A percentile compares a stretch with the other conserved stretches of the same genome.
phyloP scores from a whole-genome alignment of 1,140 invertebrate species.

The Drosophila nebulosa region DNA sequence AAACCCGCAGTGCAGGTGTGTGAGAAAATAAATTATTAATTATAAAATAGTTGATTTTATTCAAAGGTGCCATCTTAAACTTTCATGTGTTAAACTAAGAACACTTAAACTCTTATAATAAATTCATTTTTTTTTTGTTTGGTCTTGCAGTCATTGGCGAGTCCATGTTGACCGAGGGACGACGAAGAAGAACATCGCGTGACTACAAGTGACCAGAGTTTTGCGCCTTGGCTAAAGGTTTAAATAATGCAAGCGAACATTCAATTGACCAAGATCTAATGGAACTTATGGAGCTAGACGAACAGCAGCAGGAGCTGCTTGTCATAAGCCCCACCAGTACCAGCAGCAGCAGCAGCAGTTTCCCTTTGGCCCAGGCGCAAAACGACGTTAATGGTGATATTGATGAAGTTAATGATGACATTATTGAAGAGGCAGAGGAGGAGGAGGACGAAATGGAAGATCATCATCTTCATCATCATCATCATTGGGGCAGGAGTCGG shows the following conservation, averaged over 20 bases:
- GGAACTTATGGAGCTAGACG: slow-evolving; percentile 57
- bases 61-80: too few species aligned
- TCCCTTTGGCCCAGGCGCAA: slow-evolving; percentile 76
- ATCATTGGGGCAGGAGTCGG: slow-evolving; percentile 20
- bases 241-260: slow-evolving; percentile 52
- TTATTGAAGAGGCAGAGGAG: neutral
- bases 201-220: slow-evolving; percentile 84
- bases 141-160: slow-evolving; percentile 70
- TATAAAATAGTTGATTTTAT: too few species aligned
- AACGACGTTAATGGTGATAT: slow-evolving; percentile 40
- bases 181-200: slow-evolving; percentile 82
- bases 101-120: neutral
- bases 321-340: slow-evolving; percentile 7
- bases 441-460: neutral
- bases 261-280: slow-evolving; percentile 57
- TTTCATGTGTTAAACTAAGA: too few species aligned
- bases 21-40: too few species aligned
- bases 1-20: slow-evolving; percentile 86
- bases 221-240: slow-evolving; percentile 79
- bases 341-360: slow-evolving; percentile 47
- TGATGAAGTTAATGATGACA: slow-evolving; percentile 12
- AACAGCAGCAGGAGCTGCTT: slow-evolving; percentile 24
- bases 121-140: too few species aligned
- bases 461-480: slow-evolving; percentile 23
- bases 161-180: slow-evolving; percentile 73